Evolutionary conservation across 1,140 invertebrate genomes (phyloP), one percentile per base, ranked within the genome.

Genomic region (Camponotus pennsylvanicus): DNA sequence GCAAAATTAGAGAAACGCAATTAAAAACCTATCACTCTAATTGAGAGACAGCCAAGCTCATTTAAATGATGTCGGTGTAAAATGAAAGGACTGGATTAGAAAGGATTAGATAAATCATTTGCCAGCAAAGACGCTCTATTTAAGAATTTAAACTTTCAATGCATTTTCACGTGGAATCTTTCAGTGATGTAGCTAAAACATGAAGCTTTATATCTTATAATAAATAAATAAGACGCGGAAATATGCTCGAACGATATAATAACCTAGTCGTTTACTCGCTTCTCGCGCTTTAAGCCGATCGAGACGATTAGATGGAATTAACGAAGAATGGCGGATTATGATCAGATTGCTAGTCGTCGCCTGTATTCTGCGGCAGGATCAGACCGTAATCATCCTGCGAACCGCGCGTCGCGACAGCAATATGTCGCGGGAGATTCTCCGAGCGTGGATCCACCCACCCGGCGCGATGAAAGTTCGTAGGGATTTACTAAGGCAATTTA

Each of bases 401-500:
- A 82, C 21, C 52, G 78, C 66, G 49, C 77, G 27, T n/a, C 40
- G 7, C 40, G 79, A 49, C 55, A 45, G 40, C 69, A n/a, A 45
- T 83, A 83, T 13, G 69, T 73, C 55, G 37, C 11, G 32, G 66
- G 32, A 63, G 70, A 45, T 70, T 73, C 79, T 32, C 15, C 13
- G 15, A 40, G 15, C 27, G 18, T 49, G 69, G 55, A 61, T 83
- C 45, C 79, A 40, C 45, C 27, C 27, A 27, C 27, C 27, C 34
- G n/a, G n/a, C 42, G n/a, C 42, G 40, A 83, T 75, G 55, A 73
- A 75, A 83, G 57, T 61, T 75, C 27, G 69, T n/a, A 7, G 55
- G 40, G 79, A 83, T 83, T 83, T 63, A 83, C 69, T 75, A 75
- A 75, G 63, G 79, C 79, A 83, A 83, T 83, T 83, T 83, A 83